Percentiles rank a stretch among this genome's conserved stretches.
phyloP scores from a whole-genome alignment of 2,888 invertebrate species.

The Papilio elwesi region DNA sequence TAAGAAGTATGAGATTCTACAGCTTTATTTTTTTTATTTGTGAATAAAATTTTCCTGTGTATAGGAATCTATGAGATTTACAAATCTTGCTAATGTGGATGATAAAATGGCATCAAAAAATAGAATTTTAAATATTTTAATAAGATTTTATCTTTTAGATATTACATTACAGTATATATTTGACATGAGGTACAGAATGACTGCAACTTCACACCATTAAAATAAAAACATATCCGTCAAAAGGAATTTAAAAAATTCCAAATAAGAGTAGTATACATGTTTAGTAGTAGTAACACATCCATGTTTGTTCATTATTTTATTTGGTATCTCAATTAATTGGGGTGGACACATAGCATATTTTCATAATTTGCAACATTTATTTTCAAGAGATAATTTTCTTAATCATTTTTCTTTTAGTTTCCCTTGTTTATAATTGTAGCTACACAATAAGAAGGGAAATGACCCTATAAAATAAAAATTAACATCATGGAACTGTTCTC shows the following conservation, averaged over 20 bases:
- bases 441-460: neutral
- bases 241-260: neutral
- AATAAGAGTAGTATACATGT: neutral
- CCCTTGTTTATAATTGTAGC: neutral
- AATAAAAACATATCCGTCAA: too few relatives aligned
- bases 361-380: neutral
- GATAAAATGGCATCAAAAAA: neutral
- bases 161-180: too few relatives aligned
- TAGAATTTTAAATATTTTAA: neutral
- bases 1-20: conserved; percentile 3
- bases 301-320: too few relatives aligned
- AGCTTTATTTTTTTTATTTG: neutral
- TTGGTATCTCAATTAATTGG: too few relatives aligned
- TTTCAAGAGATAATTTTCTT: neutral
- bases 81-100: neutral
- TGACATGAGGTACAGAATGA: too few relatives aligned
- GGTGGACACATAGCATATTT: neutral
- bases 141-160: too few relatives aligned
- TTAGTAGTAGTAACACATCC: too few relatives aligned
- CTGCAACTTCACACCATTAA: too few relatives aligned
- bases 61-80: neutral
- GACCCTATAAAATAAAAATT: neutral
- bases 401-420: neutral
- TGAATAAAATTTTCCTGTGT: neutral
- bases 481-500: too few relatives aligned